Evolutionary conservation across 2,113 vertebrate genomes (phyloP), one percentile per base, ranked within the genome.

Genomic region (Corythornis vintsioides): DNA sequence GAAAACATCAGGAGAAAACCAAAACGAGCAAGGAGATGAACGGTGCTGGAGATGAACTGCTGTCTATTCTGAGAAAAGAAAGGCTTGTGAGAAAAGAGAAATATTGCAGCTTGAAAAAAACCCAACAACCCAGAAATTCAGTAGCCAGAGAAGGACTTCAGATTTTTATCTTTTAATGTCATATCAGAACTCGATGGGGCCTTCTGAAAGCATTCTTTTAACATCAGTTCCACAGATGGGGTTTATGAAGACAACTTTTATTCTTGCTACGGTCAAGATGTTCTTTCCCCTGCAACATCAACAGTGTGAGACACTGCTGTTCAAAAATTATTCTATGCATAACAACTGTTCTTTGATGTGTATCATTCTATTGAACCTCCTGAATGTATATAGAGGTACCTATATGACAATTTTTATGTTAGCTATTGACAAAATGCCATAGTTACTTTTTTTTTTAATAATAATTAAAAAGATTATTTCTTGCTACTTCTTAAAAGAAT

Each of bases 151-250:
- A 86, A 83, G 28, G 18, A 10, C 16, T 53, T 33, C 11, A 79
- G 29, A 72, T 33, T 29, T 42, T 33, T 77, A 38, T 59, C 3
- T 67, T 77, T 79, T 82, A 64, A 83, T 13, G 6, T 40, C 35
- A n/a, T 11, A 3, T 21, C 20, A 55, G 35, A 65, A 67, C 11
- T 43, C 35, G 22, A 47, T 11, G 42, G 21, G 0, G 0, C 6
- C 19, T 63, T 79, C 52, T 57, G 42, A 69, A 55, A 65, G 22
- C 17, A n/a, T 50, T 76, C 8, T 74, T 81, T 70, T 40, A 83
- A 73, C 33, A 29, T 6, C 8, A 3, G 19, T 38, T 78, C 28
- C 15, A 19, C 11, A 9, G 12, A 26, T 2, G 64, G 15, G 26
- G 52, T 74, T 88, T 61, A 45, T 8, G 5, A 61, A 80, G 56